Percentiles rank a stretch among this genome's conserved stretches.
Conservation (phyloP, 2,113 vertebrate species). For the Prolemur simus region DNA sequence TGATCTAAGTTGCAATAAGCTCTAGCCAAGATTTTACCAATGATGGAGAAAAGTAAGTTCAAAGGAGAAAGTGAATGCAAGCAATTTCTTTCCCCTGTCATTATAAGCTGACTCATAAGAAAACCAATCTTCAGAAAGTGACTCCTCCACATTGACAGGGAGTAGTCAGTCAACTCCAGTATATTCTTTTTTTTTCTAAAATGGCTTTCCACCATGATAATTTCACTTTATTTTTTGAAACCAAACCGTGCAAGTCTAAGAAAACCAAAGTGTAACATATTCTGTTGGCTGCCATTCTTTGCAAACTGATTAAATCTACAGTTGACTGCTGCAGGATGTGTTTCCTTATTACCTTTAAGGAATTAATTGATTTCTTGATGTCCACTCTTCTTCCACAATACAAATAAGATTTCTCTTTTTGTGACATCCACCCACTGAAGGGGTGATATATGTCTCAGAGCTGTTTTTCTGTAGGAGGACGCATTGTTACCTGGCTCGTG, state of each 20-base stretch:
- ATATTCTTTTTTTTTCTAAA: neutral
- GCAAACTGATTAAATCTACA: neutral
- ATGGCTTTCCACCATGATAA: neutral
- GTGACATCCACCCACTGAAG: neutral
- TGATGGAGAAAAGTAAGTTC: neutral
- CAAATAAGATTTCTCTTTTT: neutral
- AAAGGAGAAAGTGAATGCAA: neutral
- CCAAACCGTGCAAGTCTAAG: neutral
- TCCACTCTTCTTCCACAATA: neutral
- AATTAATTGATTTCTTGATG: neutral
- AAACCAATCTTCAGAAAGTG: neutral
- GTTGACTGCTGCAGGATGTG: neutral
- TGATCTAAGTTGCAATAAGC: neutral
- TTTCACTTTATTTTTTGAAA: neutral
- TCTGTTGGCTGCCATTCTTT: neutral
- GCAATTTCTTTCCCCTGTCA: neutral
- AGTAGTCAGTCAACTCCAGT: neutral
- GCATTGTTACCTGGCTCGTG: neutral
- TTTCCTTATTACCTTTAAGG: neutral
- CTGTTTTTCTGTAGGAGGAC: neutral
- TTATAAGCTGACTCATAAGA: neutral
- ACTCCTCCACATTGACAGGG: neutral
- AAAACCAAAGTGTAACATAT: neutral
- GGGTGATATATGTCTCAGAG: neutral
- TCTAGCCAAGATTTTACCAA: neutral